Conservation (phyloP, 2,797 vertebrate genomes). For the Gymnoscopelus microlampas region DNA sequence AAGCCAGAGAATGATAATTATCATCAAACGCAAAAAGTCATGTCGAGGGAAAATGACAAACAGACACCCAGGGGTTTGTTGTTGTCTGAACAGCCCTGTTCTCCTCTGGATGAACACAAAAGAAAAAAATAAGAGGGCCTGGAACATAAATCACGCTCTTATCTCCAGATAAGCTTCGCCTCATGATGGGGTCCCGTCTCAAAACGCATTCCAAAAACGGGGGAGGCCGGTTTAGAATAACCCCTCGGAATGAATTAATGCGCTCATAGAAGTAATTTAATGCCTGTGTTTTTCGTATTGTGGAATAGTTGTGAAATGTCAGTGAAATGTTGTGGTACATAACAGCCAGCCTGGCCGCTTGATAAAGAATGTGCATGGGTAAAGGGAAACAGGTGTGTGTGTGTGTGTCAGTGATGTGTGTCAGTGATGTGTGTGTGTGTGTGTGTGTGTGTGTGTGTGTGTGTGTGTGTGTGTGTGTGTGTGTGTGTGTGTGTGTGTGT, state of each 20-base stretch:
- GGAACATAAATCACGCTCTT: constrained; percentile 3
- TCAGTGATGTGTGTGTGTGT: not conserved
- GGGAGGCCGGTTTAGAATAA: constrained; percentile 5
- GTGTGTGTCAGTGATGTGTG: too few relatives aligned
- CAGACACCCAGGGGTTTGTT: too few relatives aligned
- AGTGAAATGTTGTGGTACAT: constrained; percentile 57
- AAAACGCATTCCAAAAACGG: not conserved
- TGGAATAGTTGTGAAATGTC: constrained; percentile 30
- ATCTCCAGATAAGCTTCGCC: not conserved
- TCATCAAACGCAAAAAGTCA: not conserved
- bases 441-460: not conserved
- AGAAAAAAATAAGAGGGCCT: not conserved
- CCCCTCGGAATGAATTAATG: constrained; percentile 33
- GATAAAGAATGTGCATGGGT: constrained; percentile 65
- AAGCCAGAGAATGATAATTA: constrained; percentile 5
- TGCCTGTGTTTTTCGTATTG: not conserved
- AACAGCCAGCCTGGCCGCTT: constrained; percentile 53
- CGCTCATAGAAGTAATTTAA: constrained; percentile 3
- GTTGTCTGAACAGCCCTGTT: too few relatives aligned
- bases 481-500: not conserved
- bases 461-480: not conserved
- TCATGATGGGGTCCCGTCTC: not conserved
- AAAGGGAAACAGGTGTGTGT: constrained; percentile 12
- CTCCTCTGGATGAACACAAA: too few relatives aligned
- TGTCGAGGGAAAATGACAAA: too few relatives aligned